phyloP scores from a whole-genome alignment of 2,888 invertebrate genomes.

The Thereva unica region DNA sequence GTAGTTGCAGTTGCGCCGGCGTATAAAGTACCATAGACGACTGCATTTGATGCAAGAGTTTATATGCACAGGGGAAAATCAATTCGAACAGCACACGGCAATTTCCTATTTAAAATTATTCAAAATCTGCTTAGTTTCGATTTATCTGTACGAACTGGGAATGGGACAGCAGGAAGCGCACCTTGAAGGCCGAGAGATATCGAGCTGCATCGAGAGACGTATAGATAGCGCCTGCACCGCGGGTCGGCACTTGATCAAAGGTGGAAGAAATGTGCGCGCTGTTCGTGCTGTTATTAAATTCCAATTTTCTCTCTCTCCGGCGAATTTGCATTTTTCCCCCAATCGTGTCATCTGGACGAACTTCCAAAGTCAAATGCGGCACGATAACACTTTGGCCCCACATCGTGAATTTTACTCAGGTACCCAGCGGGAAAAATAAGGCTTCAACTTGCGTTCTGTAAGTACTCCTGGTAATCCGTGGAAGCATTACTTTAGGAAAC shows the following conservation, averaged over 20 bases:
- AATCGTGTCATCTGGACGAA: constrained; percentile 2
- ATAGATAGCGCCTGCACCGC: constrained; percentile 16
- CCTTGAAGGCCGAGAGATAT: constrained; percentile 21
- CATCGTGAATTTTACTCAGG: too few species aligned
- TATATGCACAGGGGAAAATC: constrained; percentile 15
- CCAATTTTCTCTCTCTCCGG: constrained; percentile 25
- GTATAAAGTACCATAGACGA: not conserved
- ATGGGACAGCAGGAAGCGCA: constrained; percentile 25
- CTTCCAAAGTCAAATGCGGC: constrained; percentile 8
- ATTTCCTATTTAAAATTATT: constrained; percentile 37
- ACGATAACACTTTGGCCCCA: too few species aligned
- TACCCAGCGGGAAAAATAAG: too few species aligned
- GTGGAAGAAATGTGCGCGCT: constrained; percentile 26
- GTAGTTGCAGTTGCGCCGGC: not conserved
- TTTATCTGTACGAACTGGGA: constrained; percentile 18
- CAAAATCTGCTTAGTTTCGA: constrained; percentile 34
- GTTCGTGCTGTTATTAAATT: constrained; percentile 36
- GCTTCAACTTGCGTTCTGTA: too few species aligned
- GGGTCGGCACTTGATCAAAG: constrained; percentile 25
- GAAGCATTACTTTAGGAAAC: too few species aligned
- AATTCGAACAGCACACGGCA: constrained; percentile 28
- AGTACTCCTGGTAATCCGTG: too few species aligned
- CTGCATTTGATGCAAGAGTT: constrained; percentile 7
- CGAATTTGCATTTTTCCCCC: constrained; percentile 30
- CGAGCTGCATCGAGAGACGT: constrained; percentile 6